These are phyloP conservation scores for Pardosa pseudoannulata DNA, from an alignment of 2,888 invertebrate species.

Conservation along the genomic window DNA sequence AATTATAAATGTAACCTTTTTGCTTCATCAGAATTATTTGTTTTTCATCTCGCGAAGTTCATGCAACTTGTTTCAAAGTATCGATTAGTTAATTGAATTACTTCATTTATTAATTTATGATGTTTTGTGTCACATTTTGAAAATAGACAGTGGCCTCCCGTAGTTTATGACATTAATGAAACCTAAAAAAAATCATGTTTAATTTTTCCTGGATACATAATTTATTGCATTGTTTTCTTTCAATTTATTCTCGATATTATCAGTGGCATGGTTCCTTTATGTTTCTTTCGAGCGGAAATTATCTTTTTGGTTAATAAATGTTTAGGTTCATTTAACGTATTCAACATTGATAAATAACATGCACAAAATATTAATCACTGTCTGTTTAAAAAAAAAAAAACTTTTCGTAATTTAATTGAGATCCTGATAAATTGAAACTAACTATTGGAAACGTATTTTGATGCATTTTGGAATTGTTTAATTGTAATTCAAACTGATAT, in stretches of 20 bases:
- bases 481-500: no score
- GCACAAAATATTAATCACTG: slow-evolving; percentile 17
- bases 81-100: slow-evolving; percentile 61
- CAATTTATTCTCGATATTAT: slow-evolving; percentile 42
- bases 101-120: slow-evolving; percentile 43
- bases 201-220: slow-evolving; percentile 41
- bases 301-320: slow-evolving; percentile 54
- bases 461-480: background rate
- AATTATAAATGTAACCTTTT: slow-evolving; percentile 13
- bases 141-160: slow-evolving; percentile 36
- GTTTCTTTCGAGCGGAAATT: slow-evolving; percentile 21
- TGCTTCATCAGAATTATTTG: slow-evolving; percentile 33
- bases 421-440: background rate
- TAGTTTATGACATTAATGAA: slow-evolving; percentile 2
- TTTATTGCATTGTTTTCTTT: slow-evolving; percentile 53
- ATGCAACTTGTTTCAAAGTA: slow-evolving; percentile 20
- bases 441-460: background rate
- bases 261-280: slow-evolving; percentile 3
- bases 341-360: slow-evolving; percentile 33
- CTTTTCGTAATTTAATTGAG: background rate
- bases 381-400: background rate
- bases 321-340: slow-evolving; percentile 40
- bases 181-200: slow-evolving; percentile 20
- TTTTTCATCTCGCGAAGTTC: slow-evolving; percentile 7
- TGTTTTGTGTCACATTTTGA: slow-evolving; percentile 38